These are phyloP conservation scores for Oedothorax gibbosus DNA, from an alignment of 1,140 invertebrate genomes.

Conservation along the genomic window DNA sequence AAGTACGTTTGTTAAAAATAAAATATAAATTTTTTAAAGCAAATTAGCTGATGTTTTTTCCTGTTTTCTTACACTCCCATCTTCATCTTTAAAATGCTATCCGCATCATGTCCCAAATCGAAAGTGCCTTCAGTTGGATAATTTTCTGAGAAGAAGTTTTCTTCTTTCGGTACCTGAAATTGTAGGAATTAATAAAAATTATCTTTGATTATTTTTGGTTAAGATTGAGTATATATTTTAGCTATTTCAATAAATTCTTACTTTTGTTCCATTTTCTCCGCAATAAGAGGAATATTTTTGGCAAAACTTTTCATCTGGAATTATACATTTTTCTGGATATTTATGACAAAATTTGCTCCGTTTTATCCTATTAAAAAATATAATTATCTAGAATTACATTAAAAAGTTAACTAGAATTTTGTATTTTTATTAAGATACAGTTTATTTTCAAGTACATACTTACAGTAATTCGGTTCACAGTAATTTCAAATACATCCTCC, in stretches of 20 bases:
- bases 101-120: background rate
- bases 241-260: background rate
- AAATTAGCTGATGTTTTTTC: no score
- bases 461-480: no score
- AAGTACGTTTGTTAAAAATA: background rate
- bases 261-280: background rate
- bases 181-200: background rate
- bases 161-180: background rate
- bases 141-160: background rate
- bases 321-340: slow-evolving; percentile 3
- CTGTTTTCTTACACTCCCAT: background rate
- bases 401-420: no score
- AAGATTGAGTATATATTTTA: background rate
- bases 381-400: background rate
- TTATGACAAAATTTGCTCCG: slow-evolving; percentile 8
- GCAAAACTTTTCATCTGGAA: slow-evolving; percentile 4
- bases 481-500: no score
- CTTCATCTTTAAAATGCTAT: background rate
- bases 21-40: background rate
- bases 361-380: slow-evolving; percentile 24
- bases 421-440: no score
- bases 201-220: background rate
- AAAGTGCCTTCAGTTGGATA: background rate
- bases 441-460: no score
- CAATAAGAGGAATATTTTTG: background rate